Evolutionary conservation across 2,113 vertebrate genomes (phyloP).

Genomic region (Glareola pratincola): DNA sequence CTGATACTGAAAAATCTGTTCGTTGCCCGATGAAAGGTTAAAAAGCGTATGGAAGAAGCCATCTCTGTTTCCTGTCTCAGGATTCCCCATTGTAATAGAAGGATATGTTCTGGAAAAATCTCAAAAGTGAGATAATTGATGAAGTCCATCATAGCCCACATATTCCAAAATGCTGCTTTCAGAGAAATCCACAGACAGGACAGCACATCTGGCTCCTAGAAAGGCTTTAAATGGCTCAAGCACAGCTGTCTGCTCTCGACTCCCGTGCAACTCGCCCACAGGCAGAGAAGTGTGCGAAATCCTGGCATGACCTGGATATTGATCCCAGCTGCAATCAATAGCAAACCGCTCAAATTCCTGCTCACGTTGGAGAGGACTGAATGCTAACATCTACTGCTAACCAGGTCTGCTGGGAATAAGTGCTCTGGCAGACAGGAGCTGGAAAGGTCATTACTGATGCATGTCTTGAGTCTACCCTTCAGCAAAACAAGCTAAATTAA

Average conservation of each 20-base stretch:
- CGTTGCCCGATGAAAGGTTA: neutral
- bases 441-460: neutral
- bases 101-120: neutral
- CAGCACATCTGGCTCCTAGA: neutral
- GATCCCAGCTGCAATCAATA: neutral
- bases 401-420: neutral
- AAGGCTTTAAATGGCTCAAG: neutral
- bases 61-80: constrained; percentile 40
- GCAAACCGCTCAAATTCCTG: neutral
- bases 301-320: neutral
- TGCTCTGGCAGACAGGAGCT: neutral
- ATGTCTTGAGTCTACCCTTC: neutral
- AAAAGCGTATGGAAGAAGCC: neutral
- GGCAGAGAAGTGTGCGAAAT: neutral
- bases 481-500: neutral
- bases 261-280: neutral
- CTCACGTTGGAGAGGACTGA: neutral
- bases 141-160: neutral
- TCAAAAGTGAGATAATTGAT: constrained; percentile 6
- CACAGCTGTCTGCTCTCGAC: neutral
- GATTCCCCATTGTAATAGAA: constrained; percentile 21
- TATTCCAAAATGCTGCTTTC: constrained; percentile 6
- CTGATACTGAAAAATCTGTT: neutral
- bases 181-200: neutral
- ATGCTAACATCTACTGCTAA: neutral